Evolutionary conservation across 1,140 invertebrate genomes (phyloP).

Genomic region (Temnothorax curvispinosus): DNA sequence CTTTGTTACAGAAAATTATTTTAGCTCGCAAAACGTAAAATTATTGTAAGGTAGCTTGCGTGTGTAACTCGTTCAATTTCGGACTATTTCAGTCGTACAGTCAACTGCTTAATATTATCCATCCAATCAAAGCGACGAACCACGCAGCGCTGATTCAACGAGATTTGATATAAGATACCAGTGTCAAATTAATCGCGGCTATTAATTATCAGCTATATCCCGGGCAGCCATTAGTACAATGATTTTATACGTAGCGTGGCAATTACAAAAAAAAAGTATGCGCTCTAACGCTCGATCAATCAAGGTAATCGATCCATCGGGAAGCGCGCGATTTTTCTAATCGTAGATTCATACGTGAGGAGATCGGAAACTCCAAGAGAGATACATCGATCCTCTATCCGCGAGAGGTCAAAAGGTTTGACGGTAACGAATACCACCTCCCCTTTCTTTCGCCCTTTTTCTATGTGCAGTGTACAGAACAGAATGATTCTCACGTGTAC

Average conservation of each 20-base stretch:
- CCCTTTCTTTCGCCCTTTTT: background rate
- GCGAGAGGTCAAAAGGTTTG: constrained; percentile 35
- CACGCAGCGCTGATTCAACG: constrained; percentile 30
- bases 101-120: background rate
- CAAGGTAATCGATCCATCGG: constrained; percentile 37
- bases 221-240: constrained; percentile 9
- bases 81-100: background rate
- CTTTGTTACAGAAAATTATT: background rate
- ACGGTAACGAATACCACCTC: constrained; percentile 40
- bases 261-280: constrained; percentile 48
- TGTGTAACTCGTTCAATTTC: background rate
- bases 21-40: background rate
- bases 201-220: constrained; percentile 46
- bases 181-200: constrained; percentile 43
- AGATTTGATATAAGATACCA: constrained; percentile 53
- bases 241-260: constrained; percentile 13
- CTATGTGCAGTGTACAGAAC: background rate
- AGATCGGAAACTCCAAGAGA: constrained; percentile 9
- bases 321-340: constrained; percentile 31
- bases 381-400: constrained; percentile 38
- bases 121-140: constrained; percentile 20
- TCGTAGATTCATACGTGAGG: constrained; percentile 24
- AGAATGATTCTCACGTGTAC: constrained; percentile 29
- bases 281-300: constrained; percentile 27
- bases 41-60: background rate